Evolutionary conservation across 2,113 vertebrate species (phyloP), one percentile per base, ranked within the genome.

Genomic region (Sapayoa aenigma): DNA sequence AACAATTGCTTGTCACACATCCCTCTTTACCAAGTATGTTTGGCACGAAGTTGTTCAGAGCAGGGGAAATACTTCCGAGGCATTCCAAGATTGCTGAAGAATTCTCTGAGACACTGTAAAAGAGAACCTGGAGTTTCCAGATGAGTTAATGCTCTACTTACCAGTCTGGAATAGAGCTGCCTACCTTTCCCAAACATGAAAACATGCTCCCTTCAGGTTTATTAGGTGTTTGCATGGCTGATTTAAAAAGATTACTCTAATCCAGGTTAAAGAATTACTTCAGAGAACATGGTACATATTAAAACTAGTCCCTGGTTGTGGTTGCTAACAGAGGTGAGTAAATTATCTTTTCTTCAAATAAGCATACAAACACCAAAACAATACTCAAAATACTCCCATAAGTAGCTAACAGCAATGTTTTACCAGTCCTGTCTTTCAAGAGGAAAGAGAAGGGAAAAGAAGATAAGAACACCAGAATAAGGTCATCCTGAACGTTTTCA

Each of bases 1-100:
- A 95, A 96, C 88, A 96, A 75, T 1, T 66, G 47, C 52, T 75
- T 80, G 74, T 83, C 71, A 63, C 77, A 92, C 73, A 84, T 58
- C 71, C 80, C 92, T 90, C 83, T 90, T 80, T 49, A 87, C 14
- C 1, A 4, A 66, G 25, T 37, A 41, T 5, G 67, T 69, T 19
- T 79, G 58, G 62, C 71, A 85, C 24, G 56, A 58, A 39, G 67
- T 39, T 65, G 24, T 53, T 88, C 62, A 83, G 79, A 73, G 44
- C 22, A 88, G 9, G 9, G 14, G 41, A 91, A 93, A 83, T 22
- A 65, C 41, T 80, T 76, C 15, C 72, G 88, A 90, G 24, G 78
- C 63, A 83, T 44, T 19, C 67, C 85, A 87, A 85, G 74, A 76
- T 9, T 83, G 67, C 58, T 73, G 19, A 68, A 46, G 24, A 92